Evolutionary conservation across 2,113 vertebrate species (phyloP).

Genomic region (Hiodon tergisus): DNA sequence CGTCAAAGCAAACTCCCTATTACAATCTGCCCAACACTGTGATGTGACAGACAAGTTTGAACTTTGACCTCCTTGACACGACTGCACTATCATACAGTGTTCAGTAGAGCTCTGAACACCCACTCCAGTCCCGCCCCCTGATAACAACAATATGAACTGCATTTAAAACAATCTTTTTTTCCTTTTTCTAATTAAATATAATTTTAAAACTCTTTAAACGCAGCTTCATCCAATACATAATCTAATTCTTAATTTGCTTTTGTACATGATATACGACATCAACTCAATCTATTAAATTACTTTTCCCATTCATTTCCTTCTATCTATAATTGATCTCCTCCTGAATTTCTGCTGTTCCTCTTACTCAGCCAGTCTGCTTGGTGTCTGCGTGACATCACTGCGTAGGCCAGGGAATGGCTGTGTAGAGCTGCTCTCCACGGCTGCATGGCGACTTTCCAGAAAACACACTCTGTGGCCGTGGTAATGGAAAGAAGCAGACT

Average conservation of each 20-base stretch:
- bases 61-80: conserved; percentile 9
- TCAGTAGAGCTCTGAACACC: conserved; percentile 47
- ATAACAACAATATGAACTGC: conserved; percentile 43
- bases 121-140: conserved; percentile 52
- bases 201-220: conserved; percentile 66
- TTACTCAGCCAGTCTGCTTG: conserved; percentile 58
- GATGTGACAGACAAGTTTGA: neutral
- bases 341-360: conserved; percentile 73
- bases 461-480: too few relatives aligned
- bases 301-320: conserved; percentile 71
- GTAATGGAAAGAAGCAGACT: too few relatives aligned
- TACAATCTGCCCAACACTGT: neutral
- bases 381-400: conserved; percentile 61
- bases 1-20: neutral
- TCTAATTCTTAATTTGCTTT: conserved; percentile 73
- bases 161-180: conserved; percentile 49
- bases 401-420: conserved; percentile 36
- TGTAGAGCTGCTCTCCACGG: conserved; percentile 21
- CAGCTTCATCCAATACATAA: conserved; percentile 67
- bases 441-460: conserved; percentile 13
- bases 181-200: conserved; percentile 69
- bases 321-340: conserved; percentile 82
- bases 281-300: conserved; percentile 78
- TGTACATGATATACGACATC: conserved; percentile 72
- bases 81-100: conserved; percentile 39